Base-by-base conservation (phyloP, 1,140 invertebrate species). In the Zaprionus nigranus region DNA sequence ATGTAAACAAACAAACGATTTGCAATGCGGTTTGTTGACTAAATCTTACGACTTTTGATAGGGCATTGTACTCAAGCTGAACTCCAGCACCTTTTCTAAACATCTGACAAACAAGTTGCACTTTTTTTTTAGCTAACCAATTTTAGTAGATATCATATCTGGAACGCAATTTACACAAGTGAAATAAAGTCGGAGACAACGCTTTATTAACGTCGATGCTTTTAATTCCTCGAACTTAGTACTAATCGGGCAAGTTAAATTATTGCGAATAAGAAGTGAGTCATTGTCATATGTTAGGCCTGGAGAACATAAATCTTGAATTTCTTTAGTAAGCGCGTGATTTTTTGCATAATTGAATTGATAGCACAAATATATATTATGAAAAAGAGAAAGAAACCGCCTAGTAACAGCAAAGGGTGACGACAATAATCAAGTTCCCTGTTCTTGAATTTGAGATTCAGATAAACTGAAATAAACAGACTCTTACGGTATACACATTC, bases 1-100 rank as follows among this genome's bases (percentile, higher is more conserved):
- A 69, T 28, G 57, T 22, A 38, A 69, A 69, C 36, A 61, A 40
- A 53, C 24, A 22, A 38, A 1, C 4, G 20, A 51, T 51, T 51
- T 51, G 46, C 46, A 51, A 17, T 51, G 20, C 46, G 46, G 11
- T 51, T 22, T 51, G 20, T 22, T 24, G 46, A 24, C 11, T 51
- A 51, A 24, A 51, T 20, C 13, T 13, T 24, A 12, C 3, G 3
- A 5, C 3, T 12, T 3, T 51, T 22, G 11, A 24, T 51, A 24
- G 46, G 46, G 46, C 46, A 51, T 51, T 51, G 46, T 51, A 13
- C 46, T 12, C 46, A 7, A 1, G 20, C 46, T 51, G 20, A 22
- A 13, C 20, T 24, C 3, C 4, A 24, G 12, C 3, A 11, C 11
- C 13, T 12, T 11, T 51, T 51, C 46, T 49, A 49, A 49, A 22